These are phyloP conservation scores for Hydractinia symbiolongicarpus DNA, from an alignment of 30 jellyfish, hydroid and myxozoan genomes.

Conservation along the genomic window DNA sequence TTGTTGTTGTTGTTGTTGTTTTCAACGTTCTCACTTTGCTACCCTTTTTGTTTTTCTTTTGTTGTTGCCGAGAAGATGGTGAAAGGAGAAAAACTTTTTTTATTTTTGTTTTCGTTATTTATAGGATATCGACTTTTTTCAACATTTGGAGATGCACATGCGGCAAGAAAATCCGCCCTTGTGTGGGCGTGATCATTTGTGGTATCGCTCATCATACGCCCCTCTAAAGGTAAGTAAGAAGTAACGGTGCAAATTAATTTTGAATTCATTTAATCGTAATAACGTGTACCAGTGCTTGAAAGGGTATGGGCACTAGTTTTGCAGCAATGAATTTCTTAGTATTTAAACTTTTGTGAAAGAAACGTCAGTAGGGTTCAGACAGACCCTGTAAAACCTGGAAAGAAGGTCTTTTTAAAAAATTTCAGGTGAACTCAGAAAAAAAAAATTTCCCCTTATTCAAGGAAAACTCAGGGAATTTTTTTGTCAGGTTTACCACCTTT, in stretches of 20 bases:
- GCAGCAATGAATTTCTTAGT: not conserved
- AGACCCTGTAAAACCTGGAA: too few species aligned
- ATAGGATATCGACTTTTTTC: conserved; percentile 94
- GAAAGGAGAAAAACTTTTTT: not conserved
- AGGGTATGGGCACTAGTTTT: not conserved
- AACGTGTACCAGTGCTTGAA: not conserved
- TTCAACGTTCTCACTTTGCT: too few species aligned
- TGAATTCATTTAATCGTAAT: not conserved
- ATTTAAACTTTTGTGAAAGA: not conserved
- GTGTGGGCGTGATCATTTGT: conserved; percentile 93
- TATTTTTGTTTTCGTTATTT: not conserved
- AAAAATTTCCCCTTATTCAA: too few species aligned
- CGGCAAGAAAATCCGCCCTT: conserved; percentile 91
- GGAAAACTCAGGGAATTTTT: too few species aligned
- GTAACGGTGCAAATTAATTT: not conserved
- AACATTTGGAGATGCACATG: conserved; percentile 93
- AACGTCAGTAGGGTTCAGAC: not conserved
- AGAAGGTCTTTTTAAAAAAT: too few species aligned
- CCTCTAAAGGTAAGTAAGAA: conserved; percentile 62
- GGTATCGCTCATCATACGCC: conserved; percentile 85
- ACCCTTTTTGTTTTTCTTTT: too few species aligned
- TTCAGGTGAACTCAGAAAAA: too few species aligned
- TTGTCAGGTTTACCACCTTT: too few species aligned
- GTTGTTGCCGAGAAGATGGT: too few species aligned
- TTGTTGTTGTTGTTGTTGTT: not conserved